Conservation (phyloP, 2,888 invertebrate genomes). For the Apodemia zela region DNA sequence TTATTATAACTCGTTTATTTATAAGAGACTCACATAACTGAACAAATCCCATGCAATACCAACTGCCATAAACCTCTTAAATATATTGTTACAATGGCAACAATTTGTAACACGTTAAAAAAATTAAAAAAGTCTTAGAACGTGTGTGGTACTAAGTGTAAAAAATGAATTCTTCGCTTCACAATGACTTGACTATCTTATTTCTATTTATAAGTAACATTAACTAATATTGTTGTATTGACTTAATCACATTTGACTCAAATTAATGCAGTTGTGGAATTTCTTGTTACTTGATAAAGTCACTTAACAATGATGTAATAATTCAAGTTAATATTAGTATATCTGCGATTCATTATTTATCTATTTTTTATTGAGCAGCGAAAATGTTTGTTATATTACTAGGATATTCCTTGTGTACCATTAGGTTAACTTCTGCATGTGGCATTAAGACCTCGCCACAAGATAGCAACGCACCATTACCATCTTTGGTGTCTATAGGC, state of each 20-base stretch:
- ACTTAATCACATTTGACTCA: slow-evolving; percentile 35
- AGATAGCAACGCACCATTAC: no score
- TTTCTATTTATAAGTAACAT: slow-evolving; percentile 42
- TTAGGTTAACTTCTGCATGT: no score
- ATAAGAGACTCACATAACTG: no score
- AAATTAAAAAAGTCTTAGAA: slow-evolving; percentile 25
- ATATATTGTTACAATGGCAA: slow-evolving; percentile 1
- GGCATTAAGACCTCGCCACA: no score
- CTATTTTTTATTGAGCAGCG: no score
- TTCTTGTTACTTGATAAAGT: neutral
- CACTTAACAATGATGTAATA: neutral
- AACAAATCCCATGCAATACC: no score
- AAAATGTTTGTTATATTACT: no score
- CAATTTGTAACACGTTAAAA: slow-evolving; percentile 16
- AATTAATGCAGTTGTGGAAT: neutral
- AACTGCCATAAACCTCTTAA: slow-evolving; percentile 3
- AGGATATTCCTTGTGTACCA: no score
- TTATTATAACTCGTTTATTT: neutral
- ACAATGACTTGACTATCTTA: slow-evolving; percentile 32
- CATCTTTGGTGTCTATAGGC: no score
- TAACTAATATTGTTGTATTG: slow-evolving; percentile 39
- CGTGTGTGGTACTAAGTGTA: slow-evolving; percentile 31
- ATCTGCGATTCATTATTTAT: no score
- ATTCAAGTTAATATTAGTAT: neutral
- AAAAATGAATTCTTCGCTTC: slow-evolving; percentile 26